Conservation (phyloP, 2,797 vertebrate genomes). For the Propithecus perrieri region DNA sequence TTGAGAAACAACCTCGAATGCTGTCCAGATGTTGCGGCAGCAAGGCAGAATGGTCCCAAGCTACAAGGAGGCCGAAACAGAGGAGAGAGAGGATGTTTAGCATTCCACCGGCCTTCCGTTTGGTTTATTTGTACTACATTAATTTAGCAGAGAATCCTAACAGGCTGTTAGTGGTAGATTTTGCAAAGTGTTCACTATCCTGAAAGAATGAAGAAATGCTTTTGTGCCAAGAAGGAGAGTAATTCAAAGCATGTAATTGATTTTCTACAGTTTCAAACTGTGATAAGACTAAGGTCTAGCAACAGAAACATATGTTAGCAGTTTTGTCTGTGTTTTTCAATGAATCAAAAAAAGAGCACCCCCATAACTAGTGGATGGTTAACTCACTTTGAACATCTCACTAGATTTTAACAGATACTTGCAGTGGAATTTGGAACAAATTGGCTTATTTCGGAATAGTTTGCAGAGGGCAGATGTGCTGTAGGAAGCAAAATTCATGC, state of each 20-base stretch:
- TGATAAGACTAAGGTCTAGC: slow-evolving; percentile 84
- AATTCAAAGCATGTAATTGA: slow-evolving; percentile 84
- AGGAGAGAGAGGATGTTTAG: slow-evolving; percentile 83
- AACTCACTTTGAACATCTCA: slow-evolving; percentile 76
- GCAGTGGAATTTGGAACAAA: slow-evolving; percentile 71
- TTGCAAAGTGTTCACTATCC: slow-evolving; percentile 76
- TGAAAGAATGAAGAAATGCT: slow-evolving; percentile 83
- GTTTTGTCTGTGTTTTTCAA: slow-evolving; percentile 81
- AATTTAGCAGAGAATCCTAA: slow-evolving; percentile 84
- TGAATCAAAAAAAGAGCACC: slow-evolving; percentile 46
- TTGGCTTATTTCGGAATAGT: slow-evolving; percentile 52
- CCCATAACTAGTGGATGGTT: slow-evolving; percentile 74
- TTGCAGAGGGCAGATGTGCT: slow-evolving; percentile 44
- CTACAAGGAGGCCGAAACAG: slow-evolving; percentile 83
- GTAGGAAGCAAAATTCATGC: not conserved
- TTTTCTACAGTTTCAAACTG: slow-evolving; percentile 85
- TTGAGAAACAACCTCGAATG: slow-evolving; percentile 86
- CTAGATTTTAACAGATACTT: slow-evolving; percentile 77
- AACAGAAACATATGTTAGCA: slow-evolving; percentile 85
- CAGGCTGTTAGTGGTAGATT: slow-evolving; percentile 84
- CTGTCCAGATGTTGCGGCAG: slow-evolving; percentile 88
- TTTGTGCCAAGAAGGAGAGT: slow-evolving; percentile 82
- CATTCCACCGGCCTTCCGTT: slow-evolving; percentile 85
- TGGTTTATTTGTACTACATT: slow-evolving; percentile 84
- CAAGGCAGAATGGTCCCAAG: slow-evolving; percentile 83